A percentile compares a stretch with the other conserved stretches of the same genome.
Evolutionary conservation across 1,140 invertebrate species (phyloP).

Genomic region (Zaprionus inermis): DNA sequence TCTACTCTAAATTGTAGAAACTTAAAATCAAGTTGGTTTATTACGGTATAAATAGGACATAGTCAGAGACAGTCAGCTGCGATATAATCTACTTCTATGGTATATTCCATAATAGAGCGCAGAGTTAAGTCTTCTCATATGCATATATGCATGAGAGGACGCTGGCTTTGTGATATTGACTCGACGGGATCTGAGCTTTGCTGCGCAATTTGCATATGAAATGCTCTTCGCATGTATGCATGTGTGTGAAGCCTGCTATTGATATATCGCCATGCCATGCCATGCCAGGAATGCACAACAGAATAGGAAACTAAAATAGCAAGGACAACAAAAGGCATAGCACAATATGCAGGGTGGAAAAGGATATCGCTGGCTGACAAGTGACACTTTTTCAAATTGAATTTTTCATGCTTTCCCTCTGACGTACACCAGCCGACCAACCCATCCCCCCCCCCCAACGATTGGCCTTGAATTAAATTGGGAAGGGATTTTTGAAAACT

Average conservation of each 20-base stretch:
- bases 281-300: constrained; percentile 52
- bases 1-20: neutral
- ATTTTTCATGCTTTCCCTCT: constrained; percentile 41
- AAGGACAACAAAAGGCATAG: constrained; percentile 50
- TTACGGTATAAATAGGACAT: neutral
- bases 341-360: constrained; percentile 41
- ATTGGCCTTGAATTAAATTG: neutral
- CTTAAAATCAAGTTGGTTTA: neutral
- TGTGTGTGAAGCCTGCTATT: constrained; percentile 28
- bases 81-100: too few species aligned
- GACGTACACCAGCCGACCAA: too few species aligned
- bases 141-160: constrained; percentile 51
- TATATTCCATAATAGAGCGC: neutral
- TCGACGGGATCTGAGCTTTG: constrained; percentile 41
- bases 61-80: neutral
- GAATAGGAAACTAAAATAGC: constrained; percentile 27
- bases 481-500: neutral
- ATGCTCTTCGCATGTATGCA: constrained; percentile 42
- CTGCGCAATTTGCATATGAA: constrained; percentile 68
- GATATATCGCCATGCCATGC: constrained; percentile 48
- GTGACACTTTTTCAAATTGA: constrained; percentile 75
- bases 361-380: constrained; percentile 63
- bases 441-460: neutral
- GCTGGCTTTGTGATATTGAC: constrained; percentile 51
- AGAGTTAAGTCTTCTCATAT: constrained; percentile 37